phyloP scores from a whole-genome alignment of 2,888 invertebrate genomes.

The Watsonalla cultraria region DNA sequence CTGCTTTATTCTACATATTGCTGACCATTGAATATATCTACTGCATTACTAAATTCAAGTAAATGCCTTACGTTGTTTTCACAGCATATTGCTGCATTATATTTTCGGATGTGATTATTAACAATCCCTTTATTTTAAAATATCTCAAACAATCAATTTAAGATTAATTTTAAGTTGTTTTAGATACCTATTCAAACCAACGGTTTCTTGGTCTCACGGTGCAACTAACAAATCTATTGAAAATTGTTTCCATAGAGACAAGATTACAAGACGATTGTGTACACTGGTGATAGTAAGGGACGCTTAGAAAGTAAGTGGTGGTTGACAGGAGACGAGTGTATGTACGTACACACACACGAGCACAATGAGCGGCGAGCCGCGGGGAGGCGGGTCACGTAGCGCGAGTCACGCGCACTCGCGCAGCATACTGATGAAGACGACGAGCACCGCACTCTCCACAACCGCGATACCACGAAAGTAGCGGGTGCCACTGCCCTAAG shows the following conservation, averaged over 20 bases:
- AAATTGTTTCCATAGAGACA: constrained; percentile 12
- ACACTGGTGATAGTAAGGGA: constrained; percentile 38
- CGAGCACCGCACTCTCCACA: constrained; percentile 27
- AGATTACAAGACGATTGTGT: constrained; percentile 32
- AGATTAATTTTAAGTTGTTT: no score
- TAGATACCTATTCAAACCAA: background rate
- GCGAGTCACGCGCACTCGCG: constrained; percentile 43
- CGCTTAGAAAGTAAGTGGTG: constrained; percentile 46
- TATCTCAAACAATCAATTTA: no score
- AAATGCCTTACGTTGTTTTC: no score
- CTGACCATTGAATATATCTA: constrained; percentile 10
- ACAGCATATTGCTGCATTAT: no score
- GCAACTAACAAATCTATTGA: constrained; percentile 19
- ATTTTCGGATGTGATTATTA: no score
- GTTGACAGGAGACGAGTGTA: constrained; percentile 38
- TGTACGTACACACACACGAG: constrained; percentile 23
- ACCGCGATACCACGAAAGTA: background rate
- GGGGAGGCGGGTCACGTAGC: constrained; percentile 57
- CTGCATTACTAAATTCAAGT: no score
- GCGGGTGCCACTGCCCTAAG: background rate
- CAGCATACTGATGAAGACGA: constrained; percentile 56
- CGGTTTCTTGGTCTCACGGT: constrained; percentile 6
- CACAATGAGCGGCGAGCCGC: constrained; percentile 23
- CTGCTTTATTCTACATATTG: constrained; percentile 14
- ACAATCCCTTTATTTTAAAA: no score